phyloP scores from a whole-genome alignment of 1,140 invertebrate genomes.

The Macrosteles quadrilineatus region DNA sequence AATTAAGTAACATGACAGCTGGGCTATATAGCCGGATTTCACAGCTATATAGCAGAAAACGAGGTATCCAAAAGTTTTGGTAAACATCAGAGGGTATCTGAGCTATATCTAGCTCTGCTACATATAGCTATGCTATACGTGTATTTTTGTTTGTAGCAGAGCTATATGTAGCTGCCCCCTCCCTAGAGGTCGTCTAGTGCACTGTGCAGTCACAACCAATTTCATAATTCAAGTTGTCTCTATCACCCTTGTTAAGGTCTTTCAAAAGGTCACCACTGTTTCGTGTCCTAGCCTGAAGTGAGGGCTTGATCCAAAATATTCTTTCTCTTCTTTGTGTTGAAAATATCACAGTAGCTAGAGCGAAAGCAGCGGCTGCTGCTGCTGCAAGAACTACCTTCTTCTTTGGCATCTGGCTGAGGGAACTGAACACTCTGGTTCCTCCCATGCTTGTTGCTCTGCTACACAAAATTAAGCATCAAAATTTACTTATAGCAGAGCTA shows the following conservation, averaged over 20 bases:
- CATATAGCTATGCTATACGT: no score
- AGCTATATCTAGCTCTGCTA: no score
- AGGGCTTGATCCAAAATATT: neutral
- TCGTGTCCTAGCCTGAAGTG: no score
- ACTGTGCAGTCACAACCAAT: no score
- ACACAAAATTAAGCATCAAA: neutral
- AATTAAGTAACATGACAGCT: no score
- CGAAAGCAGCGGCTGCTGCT: conserved; percentile 5
- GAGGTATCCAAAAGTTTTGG: no score
- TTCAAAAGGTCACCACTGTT: neutral
- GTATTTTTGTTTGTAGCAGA: no score
- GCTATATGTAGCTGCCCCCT: no score
- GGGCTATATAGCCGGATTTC: no score
- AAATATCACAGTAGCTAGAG: neutral
- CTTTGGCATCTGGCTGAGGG: neutral
- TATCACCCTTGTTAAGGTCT: conserved; percentile 7
- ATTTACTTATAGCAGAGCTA: conserved; percentile 2
- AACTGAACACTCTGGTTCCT: neutral
- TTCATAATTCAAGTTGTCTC: neutral
- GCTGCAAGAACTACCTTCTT: neutral
- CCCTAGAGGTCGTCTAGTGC: no score
- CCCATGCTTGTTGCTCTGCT: neutral
- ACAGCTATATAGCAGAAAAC: no score
- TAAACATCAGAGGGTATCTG: no score
- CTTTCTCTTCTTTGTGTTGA: neutral